A percentile compares a stretch with the other conserved stretches of the same genome.
These are phyloP conservation scores for Peromyscus maniculatus DNA, from an alignment of 2,113 vertebrate species.

Conservation along the genomic window DNA sequence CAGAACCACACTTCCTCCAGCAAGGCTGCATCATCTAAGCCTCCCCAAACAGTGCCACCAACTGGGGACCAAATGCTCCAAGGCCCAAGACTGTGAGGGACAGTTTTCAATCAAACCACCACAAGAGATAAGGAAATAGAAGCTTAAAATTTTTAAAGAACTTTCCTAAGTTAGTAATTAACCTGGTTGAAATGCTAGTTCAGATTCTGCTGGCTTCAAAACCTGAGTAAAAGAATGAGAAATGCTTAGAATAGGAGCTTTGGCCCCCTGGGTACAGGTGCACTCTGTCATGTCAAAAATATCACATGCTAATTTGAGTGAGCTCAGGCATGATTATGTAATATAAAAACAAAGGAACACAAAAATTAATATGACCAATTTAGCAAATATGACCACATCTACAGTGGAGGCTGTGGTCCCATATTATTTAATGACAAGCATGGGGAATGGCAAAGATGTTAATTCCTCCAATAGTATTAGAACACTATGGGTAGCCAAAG, in stretches of 20 bases:
- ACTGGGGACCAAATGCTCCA: background rate
- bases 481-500: background rate
- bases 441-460: background rate
- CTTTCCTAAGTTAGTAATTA: background rate
- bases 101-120: background rate
- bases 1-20: background rate
- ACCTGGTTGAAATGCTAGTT: background rate
- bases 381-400: background rate
- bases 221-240: background rate
- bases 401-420: background rate
- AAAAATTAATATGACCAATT: background rate
- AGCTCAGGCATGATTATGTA: background rate
- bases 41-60: background rate
- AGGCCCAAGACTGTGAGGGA: background rate
- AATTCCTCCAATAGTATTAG: background rate
- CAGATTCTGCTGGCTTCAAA: conserved; percentile 23
- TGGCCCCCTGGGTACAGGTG: background rate
- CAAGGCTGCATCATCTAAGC: background rate
- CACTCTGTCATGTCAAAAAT: background rate
- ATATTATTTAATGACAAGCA: background rate
- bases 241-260: background rate
- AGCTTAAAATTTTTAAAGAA: background rate
- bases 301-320: background rate
- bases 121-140: background rate
- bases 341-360: background rate